A percentile compares a stretch with the other conserved stretches of the same genome.
Conservation (phyloP, 1,140 invertebrate species). For the Megalonaias nervosa region DNA sequence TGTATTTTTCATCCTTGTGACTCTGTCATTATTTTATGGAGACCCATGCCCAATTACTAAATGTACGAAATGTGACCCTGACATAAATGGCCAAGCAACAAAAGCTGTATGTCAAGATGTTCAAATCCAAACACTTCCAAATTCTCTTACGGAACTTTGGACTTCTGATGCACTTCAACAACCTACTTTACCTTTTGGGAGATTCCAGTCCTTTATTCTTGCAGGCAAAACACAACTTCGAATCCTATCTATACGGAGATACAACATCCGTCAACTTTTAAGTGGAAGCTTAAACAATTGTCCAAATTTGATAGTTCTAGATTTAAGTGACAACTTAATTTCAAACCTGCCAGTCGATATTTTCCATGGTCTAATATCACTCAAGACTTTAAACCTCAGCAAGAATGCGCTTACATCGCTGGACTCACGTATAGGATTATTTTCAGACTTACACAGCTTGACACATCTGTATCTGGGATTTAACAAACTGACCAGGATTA, state of each 20-base stretch:
- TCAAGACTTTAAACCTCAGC: constrained; percentile 42
- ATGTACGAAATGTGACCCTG: constrained; percentile 22
- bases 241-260: constrained; percentile 35
- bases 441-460: too few species aligned
- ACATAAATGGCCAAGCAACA: constrained; percentile 20
- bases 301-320: constrained; percentile 30
- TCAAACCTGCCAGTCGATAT: constrained; percentile 20
- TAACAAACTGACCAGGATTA: too few species aligned
- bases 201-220: constrained; percentile 31
- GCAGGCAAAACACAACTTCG: constrained; percentile 21
- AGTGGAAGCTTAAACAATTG: constrained; percentile 34
- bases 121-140: constrained; percentile 19
- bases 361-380: constrained; percentile 35
- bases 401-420: constrained; percentile 4
- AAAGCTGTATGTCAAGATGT: constrained; percentile 26
- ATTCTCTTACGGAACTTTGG: constrained; percentile 10
- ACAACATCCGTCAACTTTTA: constrained; percentile 27
- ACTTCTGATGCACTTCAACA: constrained; percentile 13
- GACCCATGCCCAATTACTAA: constrained; percentile 7
- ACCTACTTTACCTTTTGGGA: constrained; percentile 14
- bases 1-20: background rate
- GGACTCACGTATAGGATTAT: too few species aligned
- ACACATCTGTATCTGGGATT: too few species aligned
- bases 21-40: background rate
- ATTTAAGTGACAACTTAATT: constrained; percentile 45